A percentile compares a stretch with the other conserved stretches of the same genome.
Conservation (phyloP, 2,888 invertebrate genomes). For the Agrochola lychnidis region DNA sequence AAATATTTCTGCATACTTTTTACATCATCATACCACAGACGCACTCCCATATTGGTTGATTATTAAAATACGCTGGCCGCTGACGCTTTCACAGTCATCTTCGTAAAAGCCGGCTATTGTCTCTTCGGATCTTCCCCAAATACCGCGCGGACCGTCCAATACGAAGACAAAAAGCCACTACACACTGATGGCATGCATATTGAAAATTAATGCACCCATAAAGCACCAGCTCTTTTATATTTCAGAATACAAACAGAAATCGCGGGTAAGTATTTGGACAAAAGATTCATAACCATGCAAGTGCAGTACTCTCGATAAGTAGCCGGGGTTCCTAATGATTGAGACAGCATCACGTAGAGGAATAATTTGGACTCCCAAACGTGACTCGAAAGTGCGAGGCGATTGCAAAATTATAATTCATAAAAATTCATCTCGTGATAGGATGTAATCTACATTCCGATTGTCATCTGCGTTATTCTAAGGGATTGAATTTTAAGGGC, state of each 20-base stretch:
- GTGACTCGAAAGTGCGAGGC: conserved; percentile 75
- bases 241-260: conserved; percentile 49
- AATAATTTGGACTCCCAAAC: conserved; percentile 71
- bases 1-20: neutral
- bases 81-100: conserved; percentile 76
- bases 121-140: conserved; percentile 81
- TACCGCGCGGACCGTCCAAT: conserved; percentile 73
- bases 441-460: conserved; percentile 81
- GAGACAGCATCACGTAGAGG: conserved; percentile 60
- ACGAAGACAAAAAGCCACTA: conserved; percentile 80
- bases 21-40: neutral
- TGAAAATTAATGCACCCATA: conserved; percentile 70
- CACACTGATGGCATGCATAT: conserved; percentile 75
- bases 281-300: conserved; percentile 53
- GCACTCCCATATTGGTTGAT: conserved; percentile 1
- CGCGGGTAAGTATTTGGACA: conserved; percentile 39
- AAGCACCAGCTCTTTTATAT: conserved; percentile 65
- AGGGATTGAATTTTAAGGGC: conserved; percentile 75
- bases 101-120: conserved; percentile 84
- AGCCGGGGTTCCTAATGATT: conserved; percentile 45
- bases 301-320: conserved; percentile 55
- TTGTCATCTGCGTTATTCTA: conserved; percentile 78
- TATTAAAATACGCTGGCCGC: conserved; percentile 22
- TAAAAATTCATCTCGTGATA: conserved; percentile 71
- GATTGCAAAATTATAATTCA: conserved; percentile 77